phyloP scores from a whole-genome alignment of 2,797 vertebrate species.

The Emys orbicularis region DNA sequence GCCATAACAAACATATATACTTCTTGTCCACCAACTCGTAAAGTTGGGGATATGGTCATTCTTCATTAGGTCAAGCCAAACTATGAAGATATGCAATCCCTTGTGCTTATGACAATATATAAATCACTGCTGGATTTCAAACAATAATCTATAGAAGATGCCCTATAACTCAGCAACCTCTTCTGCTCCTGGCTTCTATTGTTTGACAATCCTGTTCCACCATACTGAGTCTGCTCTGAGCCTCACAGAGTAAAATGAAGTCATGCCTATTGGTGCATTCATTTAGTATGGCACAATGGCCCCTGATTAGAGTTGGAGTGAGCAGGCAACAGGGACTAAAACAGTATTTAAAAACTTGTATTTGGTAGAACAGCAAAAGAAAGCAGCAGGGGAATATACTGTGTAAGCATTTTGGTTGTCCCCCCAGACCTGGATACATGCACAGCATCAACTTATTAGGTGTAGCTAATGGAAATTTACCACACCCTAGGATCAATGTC shows the following conservation, averaged over 20 bases:
- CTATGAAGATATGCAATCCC: not conserved
- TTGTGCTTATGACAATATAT: not conserved
- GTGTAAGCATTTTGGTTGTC: not conserved
- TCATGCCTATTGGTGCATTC: fast-evolving
- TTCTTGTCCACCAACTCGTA: not conserved
- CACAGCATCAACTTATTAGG: not conserved
- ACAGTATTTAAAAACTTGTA: not conserved
- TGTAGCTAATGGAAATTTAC: conserved; percentile 5
- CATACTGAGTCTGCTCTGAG: not conserved
- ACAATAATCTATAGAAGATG: not conserved
- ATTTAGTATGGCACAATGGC: not conserved
- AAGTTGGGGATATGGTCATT: not conserved
- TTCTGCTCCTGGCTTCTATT: not conserved
- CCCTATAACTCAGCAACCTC: not conserved
- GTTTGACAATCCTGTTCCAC: not conserved
- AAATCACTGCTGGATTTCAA: not conserved
- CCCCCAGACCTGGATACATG: not conserved
- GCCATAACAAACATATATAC: not conserved
- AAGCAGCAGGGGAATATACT: not conserved
- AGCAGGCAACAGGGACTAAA: not conserved
- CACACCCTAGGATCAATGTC: not conserved
- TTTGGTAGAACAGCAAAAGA: not conserved
- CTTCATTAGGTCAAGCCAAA: not conserved
- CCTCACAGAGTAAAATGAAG: fast-evolving
- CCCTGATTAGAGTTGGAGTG: not conserved